Base-by-base conservation (phyloP, 1,140 invertebrate genomes). In the Drosophila santomea region DNA sequence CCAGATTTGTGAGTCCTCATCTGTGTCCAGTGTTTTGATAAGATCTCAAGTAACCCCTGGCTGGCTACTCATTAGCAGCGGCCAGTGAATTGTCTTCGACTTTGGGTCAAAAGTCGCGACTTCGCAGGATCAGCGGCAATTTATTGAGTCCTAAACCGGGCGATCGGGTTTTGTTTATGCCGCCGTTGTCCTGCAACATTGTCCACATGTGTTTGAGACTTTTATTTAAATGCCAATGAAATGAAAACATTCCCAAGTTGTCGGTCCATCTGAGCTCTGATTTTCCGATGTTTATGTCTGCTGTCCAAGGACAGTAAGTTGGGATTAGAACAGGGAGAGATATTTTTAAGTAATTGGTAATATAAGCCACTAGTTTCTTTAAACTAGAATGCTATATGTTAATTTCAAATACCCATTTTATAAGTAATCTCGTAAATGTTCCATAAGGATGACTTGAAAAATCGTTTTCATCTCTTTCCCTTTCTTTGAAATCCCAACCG, bases 41-140 rank as follows among this genome's bases (percentile, higher is more conserved):
- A 88, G 72, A 89, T 88, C 83, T 88, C 83, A 88, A 89, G 77
- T 88, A 89, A 74, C 79, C 74, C 36, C 20, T 44, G 61, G 14
- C 63, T 59, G 41, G 57, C 61, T 51, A 57, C 61, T 89, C 83
- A 88, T 88, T 88, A 88, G 60, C 80, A 66, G 66, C 17, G 32
- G 51, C 55, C 66, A 54, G 47, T 45, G 50, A 58, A 69, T 48
- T 55, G 81, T 74, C 74, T 61, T 76, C 71, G 72, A 58, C 59
- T 73, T 41, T 67, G 71, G 79, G 59, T 79, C 64, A 66, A 64
- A 52, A 66, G 81, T 78, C 82, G 82, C 81, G 80, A 83, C 80
- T 56, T 57, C 36, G 25, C 43, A 68, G 82, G 57, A 86, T 75
- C 68, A 64, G 48, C 52, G 50, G 36, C 50, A 59, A 63, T 56